phyloP scores from a whole-genome alignment of 1,140 invertebrate genomes.

The Dermatophagoides farinae region DNA sequence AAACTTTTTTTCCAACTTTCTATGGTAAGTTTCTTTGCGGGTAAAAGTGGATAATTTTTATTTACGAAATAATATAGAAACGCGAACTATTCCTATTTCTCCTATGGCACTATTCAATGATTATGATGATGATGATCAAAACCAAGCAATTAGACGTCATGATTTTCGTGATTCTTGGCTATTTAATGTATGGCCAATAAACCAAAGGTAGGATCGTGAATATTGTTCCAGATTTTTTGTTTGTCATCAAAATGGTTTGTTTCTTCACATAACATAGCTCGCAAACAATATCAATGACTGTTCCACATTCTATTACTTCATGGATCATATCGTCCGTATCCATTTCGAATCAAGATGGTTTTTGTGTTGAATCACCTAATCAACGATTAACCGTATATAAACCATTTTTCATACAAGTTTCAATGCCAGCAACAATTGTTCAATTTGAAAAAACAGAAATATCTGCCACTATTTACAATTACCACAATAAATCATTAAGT shows the following conservation, averaged over 20 bases:
- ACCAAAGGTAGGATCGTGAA: no score
- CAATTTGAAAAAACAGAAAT: constrained; percentile 27
- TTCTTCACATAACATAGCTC: neutral
- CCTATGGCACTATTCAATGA: no score
- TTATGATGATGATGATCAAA: neutral
- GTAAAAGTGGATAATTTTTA: no score
- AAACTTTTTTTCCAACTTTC: no score
- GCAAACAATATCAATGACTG: neutral
- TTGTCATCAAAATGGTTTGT: no score
- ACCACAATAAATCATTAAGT: constrained; percentile 12
- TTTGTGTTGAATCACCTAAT: constrained; percentile 22
- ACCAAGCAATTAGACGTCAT: constrained; percentile 6
- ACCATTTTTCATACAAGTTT: constrained; percentile 25
- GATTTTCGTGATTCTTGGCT: constrained; percentile 26
- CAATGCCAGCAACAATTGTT: constrained; percentile 26
- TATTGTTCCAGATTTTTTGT: no score
- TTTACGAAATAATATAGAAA: no score
- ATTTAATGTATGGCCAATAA: constrained; percentile 20
- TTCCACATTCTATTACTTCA: constrained; percentile 28
- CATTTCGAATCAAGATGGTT: constrained; percentile 22
- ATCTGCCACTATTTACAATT: constrained; percentile 26
- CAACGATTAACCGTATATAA: constrained; percentile 22
- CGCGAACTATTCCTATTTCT: no score
- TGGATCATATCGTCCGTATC: constrained; percentile 25
- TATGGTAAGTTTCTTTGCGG: no score